Percentiles rank a stretch among this genome's conserved stretches.
phyloP scores from a whole-genome alignment of 2,888 invertebrate genomes.

The Aphidius colemani region DNA sequence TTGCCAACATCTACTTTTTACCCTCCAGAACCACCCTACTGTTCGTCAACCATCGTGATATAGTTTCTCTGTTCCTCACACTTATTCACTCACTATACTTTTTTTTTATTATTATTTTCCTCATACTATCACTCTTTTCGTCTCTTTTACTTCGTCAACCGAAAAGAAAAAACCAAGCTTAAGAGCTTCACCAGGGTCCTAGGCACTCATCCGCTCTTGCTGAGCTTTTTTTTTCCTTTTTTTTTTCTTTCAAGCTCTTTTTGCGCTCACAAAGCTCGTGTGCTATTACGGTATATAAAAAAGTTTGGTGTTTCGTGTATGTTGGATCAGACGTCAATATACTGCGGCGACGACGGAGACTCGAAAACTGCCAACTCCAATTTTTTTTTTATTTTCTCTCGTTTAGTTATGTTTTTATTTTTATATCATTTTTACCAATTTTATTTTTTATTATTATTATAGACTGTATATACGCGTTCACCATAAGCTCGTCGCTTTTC shows the following conservation, averaged over 20 bases:
- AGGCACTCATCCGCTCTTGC: constrained; percentile 52
- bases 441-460: no score
- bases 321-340: constrained; percentile 52
- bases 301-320: constrained; percentile 52
- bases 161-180: constrained; percentile 35
- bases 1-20: constrained; percentile 6
- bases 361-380: neutral
- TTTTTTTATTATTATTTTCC: constrained; percentile 9
- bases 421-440: no score
- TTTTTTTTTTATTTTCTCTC: neutral
- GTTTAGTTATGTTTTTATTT: neutral
- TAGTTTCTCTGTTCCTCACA: constrained; percentile 26
- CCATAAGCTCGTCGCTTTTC: neutral
- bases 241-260: no score
- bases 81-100: constrained; percentile 26
- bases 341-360: constrained; percentile 35
- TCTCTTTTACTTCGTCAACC: constrained; percentile 16
- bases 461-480: no score
- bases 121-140: constrained; percentile 30
- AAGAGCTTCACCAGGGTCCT: constrained; percentile 37
- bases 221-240: constrained; percentile 52
- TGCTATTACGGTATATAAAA: constrained; percentile 53
- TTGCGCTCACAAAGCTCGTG: constrained; percentile 36
- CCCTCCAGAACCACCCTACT: constrained; percentile 10
- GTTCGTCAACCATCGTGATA: neutral